phyloP scores from a whole-genome alignment of 1,140 invertebrate genomes.

The Trissolcus basalis region DNA sequence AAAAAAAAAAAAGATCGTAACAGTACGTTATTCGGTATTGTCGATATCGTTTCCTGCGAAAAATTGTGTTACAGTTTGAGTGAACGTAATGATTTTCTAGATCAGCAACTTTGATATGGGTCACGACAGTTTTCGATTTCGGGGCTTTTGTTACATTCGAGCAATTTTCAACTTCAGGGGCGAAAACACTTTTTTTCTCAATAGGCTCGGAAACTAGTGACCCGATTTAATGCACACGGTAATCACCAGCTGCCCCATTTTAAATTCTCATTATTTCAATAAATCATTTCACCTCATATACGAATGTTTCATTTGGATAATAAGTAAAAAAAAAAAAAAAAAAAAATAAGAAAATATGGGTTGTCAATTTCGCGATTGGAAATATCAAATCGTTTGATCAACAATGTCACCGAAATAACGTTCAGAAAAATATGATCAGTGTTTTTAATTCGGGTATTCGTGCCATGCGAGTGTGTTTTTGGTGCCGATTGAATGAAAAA shows the following conservation, averaged over 20 bases:
- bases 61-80: constrained; percentile 21
- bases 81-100: constrained; percentile 30
- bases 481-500: too few species aligned
- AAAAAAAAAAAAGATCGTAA: constrained; percentile 16
- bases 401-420: too few species aligned
- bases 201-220: constrained; percentile 9
- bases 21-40: constrained; percentile 52
- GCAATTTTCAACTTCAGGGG: constrained; percentile 26
- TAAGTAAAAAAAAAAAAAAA: too few species aligned
- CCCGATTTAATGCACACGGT: constrained; percentile 13
- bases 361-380: too few species aligned
- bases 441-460: too few species aligned
- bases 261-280: background rate
- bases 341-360: too few species aligned
- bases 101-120: constrained; percentile 28
- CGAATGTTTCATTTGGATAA: background rate
- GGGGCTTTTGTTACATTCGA: constrained; percentile 13
- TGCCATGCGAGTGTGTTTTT: too few species aligned
- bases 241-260: constrained; percentile 12
- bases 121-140: constrained; percentile 26
- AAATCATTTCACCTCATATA: background rate
- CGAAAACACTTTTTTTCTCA: constrained; percentile 12
- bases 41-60: constrained; percentile 21
- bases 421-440: too few species aligned
- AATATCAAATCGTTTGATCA: too few species aligned